A percentile compares a stretch with the other conserved stretches of the same genome.
These are phyloP conservation scores for Equus quagga DNA, from an alignment of 2,113 vertebrate species.

Conservation along the genomic window DNA sequence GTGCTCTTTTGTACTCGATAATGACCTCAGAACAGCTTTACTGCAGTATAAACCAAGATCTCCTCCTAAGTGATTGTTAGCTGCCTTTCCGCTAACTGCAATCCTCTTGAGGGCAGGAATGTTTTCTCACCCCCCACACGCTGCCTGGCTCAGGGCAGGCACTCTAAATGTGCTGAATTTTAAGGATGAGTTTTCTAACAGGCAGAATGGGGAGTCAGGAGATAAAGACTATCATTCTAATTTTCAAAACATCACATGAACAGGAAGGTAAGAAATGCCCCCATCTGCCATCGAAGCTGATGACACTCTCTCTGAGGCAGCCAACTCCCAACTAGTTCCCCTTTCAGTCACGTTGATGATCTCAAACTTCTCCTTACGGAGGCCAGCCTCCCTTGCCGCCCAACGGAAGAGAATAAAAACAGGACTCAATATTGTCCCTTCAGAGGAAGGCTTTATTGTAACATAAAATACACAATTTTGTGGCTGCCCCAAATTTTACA, in stretches of 20 bases:
- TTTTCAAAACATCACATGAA: not conserved
- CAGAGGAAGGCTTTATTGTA: constrained; percentile 70
- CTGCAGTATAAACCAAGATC: not conserved
- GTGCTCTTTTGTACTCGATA: not conserved
- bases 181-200: not conserved
- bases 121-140: not conserved
- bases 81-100: too few relatives aligned
- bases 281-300: not conserved
- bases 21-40: not conserved
- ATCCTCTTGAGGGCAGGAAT: not conserved
- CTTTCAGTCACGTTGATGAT: not conserved
- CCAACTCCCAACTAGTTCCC: not conserved
- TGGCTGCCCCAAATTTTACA: constrained; percentile 71
- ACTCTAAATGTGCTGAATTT: not conserved
- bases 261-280: not conserved
- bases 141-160: not conserved
- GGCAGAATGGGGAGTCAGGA: not conserved
- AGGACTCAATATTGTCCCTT: constrained; percentile 22
- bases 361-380: not conserved
- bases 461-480: constrained; percentile 77
- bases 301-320: not conserved
- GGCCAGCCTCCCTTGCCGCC: not conserved
- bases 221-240: not conserved
- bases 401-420: not conserved
- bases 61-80: fast-evolving